A percentile compares a stretch with the other conserved stretches of the same genome.
These are phyloP conservation scores for Calycopis cecrops DNA, from an alignment of 1,140 invertebrate genomes.

Conservation along the genomic window DNA sequence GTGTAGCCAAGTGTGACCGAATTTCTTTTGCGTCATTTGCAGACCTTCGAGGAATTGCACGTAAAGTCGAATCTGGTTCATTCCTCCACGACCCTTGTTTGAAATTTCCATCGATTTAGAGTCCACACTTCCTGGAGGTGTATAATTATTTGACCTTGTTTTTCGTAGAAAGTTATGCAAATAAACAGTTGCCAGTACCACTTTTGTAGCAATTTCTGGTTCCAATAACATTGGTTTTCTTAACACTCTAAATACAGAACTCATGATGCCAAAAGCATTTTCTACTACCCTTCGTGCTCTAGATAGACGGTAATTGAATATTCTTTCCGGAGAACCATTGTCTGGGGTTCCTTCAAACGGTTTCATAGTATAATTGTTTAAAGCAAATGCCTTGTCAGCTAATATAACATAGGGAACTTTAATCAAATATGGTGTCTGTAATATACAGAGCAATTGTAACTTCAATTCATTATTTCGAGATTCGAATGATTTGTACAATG, in stretches of 20 bases:
- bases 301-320: constrained; percentile 30
- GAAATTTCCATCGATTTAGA: constrained; percentile 16
- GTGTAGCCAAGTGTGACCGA: neutral
- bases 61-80: constrained; percentile 1
- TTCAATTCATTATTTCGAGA: constrained; percentile 36
- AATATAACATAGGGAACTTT: constrained; percentile 45
- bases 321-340: constrained; percentile 23
- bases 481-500: constrained; percentile 25
- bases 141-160: constrained; percentile 6
- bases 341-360: constrained; percentile 25
- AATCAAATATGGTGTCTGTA: constrained; percentile 24
- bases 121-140: constrained; percentile 17
- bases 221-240: constrained; percentile 21
- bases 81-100: constrained; percentile 18
- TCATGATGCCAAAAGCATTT: constrained; percentile 23
- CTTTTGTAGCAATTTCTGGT: constrained; percentile 15
- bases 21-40: constrained; percentile 8
- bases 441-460: constrained; percentile 31
- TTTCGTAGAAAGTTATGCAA: constrained; percentile 22
- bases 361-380: constrained; percentile 32
- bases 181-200: constrained; percentile 20
- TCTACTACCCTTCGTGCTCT: constrained; percentile 23
- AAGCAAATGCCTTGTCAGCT: constrained; percentile 45
- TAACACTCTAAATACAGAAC: constrained; percentile 17
- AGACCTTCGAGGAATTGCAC: constrained; percentile 3